These are phyloP conservation scores for Stichodactyla mertensii DNA, from an alignment of 64 coral and sea anemone species.

Conservation along the genomic window DNA sequence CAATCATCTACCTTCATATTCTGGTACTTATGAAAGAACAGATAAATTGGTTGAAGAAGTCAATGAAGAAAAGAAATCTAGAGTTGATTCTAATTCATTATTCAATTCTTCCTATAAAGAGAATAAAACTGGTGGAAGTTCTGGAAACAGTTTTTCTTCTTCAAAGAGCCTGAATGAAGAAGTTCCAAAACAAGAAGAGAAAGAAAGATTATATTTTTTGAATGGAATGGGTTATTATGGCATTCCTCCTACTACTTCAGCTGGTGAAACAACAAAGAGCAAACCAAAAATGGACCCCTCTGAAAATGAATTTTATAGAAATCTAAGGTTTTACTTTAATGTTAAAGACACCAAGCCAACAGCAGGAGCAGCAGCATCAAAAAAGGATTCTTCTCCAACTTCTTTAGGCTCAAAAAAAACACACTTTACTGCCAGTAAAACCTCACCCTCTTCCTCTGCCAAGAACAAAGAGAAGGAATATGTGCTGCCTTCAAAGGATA, in stretches of 20 bases:
- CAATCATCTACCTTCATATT: background rate
- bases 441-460: background rate
- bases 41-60: background rate
- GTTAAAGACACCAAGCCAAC: slow-evolving; percentile 14
- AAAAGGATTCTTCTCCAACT: background rate
- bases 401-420: background rate
- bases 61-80: background rate
- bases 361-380: background rate
- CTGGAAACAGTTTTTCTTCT: background rate
- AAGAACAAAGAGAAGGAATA: background rate
- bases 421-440: background rate
- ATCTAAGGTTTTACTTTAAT: slow-evolving; percentile 69
- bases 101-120: background rate
- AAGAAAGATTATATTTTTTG: slow-evolving; percentile 17
- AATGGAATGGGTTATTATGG: slow-evolving; percentile 20
- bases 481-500: too few relatives aligned
- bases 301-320: slow-evolving; percentile 85
- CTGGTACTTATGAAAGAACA: background rate
- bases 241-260: background rate
- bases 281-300: slow-evolving; percentile 20
- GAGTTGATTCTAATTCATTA: background rate
- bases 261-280: background rate
- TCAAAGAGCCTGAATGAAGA: background rate
- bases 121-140: background rate
- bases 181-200: background rate